A percentile compares a stretch with the other conserved stretches of the same genome.
phyloP scores from a whole-genome alignment of 2,888 invertebrate species.

The Polydrusus cervinus region DNA sequence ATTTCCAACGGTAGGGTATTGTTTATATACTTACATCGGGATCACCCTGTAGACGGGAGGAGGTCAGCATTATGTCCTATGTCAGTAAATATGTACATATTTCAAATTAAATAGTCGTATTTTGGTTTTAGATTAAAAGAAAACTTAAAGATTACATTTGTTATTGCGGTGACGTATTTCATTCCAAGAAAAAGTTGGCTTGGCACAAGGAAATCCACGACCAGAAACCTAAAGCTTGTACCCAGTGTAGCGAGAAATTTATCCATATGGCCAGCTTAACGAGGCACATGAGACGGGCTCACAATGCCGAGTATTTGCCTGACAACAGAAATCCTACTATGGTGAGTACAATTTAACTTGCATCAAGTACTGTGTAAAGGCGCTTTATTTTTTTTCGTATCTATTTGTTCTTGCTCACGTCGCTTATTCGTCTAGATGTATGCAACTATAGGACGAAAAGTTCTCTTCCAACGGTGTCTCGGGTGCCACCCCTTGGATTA shows the following conservation, averaged over 20 bases:
- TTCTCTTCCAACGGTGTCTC: no score
- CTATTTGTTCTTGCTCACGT: no score
- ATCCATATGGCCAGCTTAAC: conserved; percentile 88
- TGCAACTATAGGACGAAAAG: no score
- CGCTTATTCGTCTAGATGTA: no score
- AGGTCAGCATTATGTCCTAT: no score
- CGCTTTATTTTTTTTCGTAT: no score
- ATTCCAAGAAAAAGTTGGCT: conserved; percentile 86
- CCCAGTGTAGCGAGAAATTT: conserved; percentile 90
- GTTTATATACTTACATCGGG: no score
- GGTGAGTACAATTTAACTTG: conserved; percentile 28
- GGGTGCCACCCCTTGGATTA: no score
- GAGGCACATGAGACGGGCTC: conserved; percentile 86
- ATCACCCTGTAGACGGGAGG: no score
- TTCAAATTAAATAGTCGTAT: neutral
- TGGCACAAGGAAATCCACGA: conserved; percentile 92
- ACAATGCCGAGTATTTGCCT: conserved; percentile 84
- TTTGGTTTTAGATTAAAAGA: conserved; percentile 75
- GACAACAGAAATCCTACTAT: conserved; percentile 73
- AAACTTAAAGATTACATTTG: conserved; percentile 66
- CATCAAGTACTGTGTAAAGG: neutral
- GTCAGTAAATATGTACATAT: no score
- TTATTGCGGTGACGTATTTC: conserved; percentile 85
- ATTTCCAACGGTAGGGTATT: no score
- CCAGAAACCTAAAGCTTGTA: conserved; percentile 86